These are phyloP conservation scores for Drosophila merina DNA, from an alignment of 2,888 invertebrate genomes.

Conservation along the genomic window DNA sequence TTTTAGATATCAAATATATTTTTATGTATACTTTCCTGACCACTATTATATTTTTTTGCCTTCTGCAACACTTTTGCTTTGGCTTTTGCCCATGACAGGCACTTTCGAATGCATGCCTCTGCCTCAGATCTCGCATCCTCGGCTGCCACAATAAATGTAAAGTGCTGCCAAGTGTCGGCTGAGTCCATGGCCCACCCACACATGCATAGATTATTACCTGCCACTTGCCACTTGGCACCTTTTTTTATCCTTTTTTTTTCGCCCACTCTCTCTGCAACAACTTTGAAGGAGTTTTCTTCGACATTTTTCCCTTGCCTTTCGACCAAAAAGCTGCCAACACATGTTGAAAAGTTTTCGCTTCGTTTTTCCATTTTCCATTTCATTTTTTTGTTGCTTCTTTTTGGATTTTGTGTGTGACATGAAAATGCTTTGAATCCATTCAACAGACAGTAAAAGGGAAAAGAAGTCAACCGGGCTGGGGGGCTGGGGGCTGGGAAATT, in stretches of 20 bases:
- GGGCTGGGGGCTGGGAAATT: conserved; percentile 54
- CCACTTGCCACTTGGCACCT: conserved; percentile 80
- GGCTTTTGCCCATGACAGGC: conserved; percentile 63
- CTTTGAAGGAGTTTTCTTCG: conserved; percentile 72
- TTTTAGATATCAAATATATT: no score
- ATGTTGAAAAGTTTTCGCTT: conserved; percentile 76
- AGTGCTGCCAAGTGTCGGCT: conserved; percentile 76
- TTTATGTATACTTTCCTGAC: neutral
- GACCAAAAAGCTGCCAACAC: conserved; percentile 72
- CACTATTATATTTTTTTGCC: conserved; percentile 27
- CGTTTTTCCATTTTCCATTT: conserved; percentile 44
- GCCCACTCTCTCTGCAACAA: conserved; percentile 27
- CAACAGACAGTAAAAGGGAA: conserved; percentile 55
- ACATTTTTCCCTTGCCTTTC: conserved; percentile 41
- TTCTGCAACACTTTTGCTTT: conserved; percentile 22
- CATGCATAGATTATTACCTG: conserved; percentile 80
- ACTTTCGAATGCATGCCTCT: conserved; percentile 68
- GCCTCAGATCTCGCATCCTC: conserved; percentile 9
- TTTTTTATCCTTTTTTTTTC: conserved; percentile 24
- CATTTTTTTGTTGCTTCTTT: neutral
- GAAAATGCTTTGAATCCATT: conserved; percentile 78
- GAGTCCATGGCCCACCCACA: conserved; percentile 49
- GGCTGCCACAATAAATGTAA: conserved; percentile 77
- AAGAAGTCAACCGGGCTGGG: neutral
- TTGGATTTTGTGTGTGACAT: conserved; percentile 60